A percentile compares a stretch with the other conserved stretches of the same genome.
Conservation (phyloP, 2,797 vertebrate genomes). For the Anguilla marmorata region DNA sequence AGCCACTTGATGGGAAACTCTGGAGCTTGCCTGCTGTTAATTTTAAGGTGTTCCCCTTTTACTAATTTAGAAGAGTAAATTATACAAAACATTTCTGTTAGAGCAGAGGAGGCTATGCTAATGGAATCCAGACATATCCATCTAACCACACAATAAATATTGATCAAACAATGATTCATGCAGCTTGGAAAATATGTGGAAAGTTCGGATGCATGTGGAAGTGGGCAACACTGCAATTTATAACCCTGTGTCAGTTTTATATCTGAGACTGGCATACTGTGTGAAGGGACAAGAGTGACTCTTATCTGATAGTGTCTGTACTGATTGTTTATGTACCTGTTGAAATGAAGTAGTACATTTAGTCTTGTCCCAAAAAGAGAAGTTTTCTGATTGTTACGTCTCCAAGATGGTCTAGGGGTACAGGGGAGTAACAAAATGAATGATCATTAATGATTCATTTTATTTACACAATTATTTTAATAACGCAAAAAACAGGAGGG, state of each 20-base stretch:
- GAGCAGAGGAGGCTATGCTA: not conserved
- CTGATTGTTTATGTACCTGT: not conserved
- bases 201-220: not conserved
- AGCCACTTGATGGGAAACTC: not conserved
- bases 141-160: constrained; percentile 15
- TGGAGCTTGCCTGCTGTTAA: not conserved
- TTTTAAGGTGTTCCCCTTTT: not conserved
- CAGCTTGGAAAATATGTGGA: not conserved
- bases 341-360: not conserved
- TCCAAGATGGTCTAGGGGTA: too few relatives aligned
- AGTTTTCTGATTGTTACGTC: not conserved
- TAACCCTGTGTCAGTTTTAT: not conserved
- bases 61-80: not conserved
- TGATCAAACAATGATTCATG: constrained; percentile 21
- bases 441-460: too few relatives aligned
- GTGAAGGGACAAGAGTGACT: not conserved
- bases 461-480: too few relatives aligned
- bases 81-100: not conserved
- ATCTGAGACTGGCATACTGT: not conserved
- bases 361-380: not conserved
- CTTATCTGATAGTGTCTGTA: not conserved
- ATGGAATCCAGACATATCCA: constrained; percentile 7
- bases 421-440: too few relatives aligned
- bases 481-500: too few relatives aligned
- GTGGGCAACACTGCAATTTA: not conserved